Conservation (phyloP, 2,797 vertebrate species). For the Chiloscyllium punctatum region DNA sequence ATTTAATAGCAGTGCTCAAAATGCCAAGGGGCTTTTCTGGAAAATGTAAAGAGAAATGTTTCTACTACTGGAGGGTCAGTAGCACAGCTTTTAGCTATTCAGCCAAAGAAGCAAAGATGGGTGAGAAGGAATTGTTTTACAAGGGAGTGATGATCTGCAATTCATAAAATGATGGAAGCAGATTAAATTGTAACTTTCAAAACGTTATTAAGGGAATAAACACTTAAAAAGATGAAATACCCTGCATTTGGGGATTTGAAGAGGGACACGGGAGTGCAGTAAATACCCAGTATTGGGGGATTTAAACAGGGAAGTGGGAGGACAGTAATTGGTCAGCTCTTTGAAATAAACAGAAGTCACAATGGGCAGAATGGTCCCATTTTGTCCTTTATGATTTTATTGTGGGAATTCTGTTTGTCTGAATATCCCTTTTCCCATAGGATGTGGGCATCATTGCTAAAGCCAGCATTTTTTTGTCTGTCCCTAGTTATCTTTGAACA, state of each 20-base stretch:
- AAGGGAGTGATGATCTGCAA: not conserved
- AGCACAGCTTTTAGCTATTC: not conserved
- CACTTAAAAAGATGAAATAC: too few species aligned
- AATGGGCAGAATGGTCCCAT: not conserved
- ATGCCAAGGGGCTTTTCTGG: not conserved
- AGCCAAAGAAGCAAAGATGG: not conserved
- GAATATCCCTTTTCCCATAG: too few species aligned
- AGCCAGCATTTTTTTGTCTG: too few species aligned
- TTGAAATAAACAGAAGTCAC: not conserved
- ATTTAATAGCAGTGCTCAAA: not conserved
- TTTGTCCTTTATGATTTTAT: not conserved
- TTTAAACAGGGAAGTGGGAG: not conserved
- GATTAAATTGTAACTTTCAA: not conserved
- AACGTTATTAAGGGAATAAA: not conserved
- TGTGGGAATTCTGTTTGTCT: too few species aligned
- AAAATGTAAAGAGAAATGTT: not conserved
- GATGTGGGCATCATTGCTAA: too few species aligned
- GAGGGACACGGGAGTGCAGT: not conserved
- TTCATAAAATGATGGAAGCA: not conserved
- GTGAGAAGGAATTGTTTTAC: not conserved
- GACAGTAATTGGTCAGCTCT: not conserved
- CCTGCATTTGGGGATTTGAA: not conserved
- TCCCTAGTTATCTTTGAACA: too few species aligned
- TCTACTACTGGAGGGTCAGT: not conserved
- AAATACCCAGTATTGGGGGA: too few species aligned